phyloP scores from a whole-genome alignment of 2,797 vertebrate genomes.

The Pogoniulus pusillus region DNA sequence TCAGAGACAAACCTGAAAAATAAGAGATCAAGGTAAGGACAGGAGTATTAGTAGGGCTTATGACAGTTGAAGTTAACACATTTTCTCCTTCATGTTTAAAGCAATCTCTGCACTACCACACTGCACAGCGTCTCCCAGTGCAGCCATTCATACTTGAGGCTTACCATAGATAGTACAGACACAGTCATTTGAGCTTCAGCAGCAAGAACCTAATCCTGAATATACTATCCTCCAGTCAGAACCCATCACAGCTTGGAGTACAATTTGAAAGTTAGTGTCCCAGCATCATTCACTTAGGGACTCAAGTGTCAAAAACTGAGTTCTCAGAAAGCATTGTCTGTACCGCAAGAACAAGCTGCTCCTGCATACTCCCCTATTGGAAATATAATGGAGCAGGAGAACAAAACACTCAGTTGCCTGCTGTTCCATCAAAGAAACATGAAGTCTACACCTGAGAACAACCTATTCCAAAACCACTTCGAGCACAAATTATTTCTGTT shows the following conservation, averaged over 20 bases:
- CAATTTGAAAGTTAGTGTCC: not conserved
- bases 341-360: not conserved
- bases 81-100: not conserved
- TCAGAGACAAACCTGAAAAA: slow-evolving; percentile 51
- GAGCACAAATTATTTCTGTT: not conserved
- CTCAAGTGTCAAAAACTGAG: fast-evolving
- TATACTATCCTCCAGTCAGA: not conserved
- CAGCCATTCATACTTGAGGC: not conserved
- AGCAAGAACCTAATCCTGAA: not conserved
- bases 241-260: not conserved
- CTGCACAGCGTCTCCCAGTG: not conserved
- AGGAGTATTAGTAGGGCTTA: not conserved
- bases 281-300: not conserved
- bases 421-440: not conserved
- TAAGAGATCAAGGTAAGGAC: slow-evolving; percentile 10
- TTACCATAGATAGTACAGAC: not conserved
- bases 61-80: not conserved
- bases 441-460: not conserved
- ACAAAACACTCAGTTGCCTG: not conserved
- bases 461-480: not conserved
- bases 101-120: not conserved
- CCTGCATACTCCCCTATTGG: not conserved
- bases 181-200: not conserved
- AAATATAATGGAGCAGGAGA: not conserved
- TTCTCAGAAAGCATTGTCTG: not conserved